A percentile compares a stretch with the other conserved stretches of the same genome.
Evolutionary conservation across 2,797 vertebrate genomes (phyloP).

Genomic region (Molossus molossus): DNA sequence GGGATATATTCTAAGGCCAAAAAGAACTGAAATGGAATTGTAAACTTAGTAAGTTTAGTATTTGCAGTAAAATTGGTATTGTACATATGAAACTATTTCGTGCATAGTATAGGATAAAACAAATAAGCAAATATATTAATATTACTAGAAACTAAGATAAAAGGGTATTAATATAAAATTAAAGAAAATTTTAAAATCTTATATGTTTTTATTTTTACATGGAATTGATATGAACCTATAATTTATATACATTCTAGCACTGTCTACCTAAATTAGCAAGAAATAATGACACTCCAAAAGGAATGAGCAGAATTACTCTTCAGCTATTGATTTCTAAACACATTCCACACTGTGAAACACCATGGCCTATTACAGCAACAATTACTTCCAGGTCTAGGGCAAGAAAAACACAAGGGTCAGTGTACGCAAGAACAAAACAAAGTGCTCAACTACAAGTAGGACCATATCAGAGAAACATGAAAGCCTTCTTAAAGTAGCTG

Average conservation of each 20-base stretch:
- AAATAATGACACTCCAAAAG: not conserved
- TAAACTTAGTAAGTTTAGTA: not conserved
- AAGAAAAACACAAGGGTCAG: not conserved
- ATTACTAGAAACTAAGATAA: not conserved
- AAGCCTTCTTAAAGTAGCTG: not conserved
- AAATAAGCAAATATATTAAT: not conserved
- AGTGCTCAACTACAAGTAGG: not conserved
- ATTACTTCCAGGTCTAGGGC: not conserved
- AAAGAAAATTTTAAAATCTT: not conserved
- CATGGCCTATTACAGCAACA: not conserved
- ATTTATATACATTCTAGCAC: not conserved
- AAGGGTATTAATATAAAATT: slow-evolving; percentile 29
- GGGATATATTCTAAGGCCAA: not conserved
- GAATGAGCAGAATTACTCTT: not conserved
- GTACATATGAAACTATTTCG: not conserved
- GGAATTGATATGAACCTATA: not conserved
- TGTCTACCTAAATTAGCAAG: not conserved
- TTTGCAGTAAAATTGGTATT: not conserved
- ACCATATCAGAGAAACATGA: not conserved
- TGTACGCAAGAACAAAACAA: not conserved
- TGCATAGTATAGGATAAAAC: not conserved
- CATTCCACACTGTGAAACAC: not conserved
- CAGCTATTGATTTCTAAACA: slow-evolving; percentile 33
- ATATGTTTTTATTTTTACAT: not conserved
- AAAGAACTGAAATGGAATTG: slow-evolving; percentile 27